Base-by-base conservation (phyloP, 2,797 vertebrate species). In the Acipenser oxyrinchus region DNA sequence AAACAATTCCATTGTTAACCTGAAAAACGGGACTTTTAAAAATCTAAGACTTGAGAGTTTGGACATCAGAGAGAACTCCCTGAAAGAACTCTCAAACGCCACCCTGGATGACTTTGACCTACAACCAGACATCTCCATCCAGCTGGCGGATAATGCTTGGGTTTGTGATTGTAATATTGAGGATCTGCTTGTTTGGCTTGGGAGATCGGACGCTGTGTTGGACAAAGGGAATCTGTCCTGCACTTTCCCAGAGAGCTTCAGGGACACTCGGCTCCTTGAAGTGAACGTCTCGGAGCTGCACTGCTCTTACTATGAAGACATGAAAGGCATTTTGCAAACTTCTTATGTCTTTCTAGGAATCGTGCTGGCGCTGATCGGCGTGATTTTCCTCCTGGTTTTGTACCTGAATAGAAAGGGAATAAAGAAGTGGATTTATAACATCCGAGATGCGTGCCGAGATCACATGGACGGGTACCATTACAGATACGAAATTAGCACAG, bases 401-500 rank as follows among this genome's bases (percentile, higher is more conserved):
- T 99, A 98, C 83, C 87, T 99, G 79, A 99, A 99, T 87, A 87
- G 95, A 69, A 98, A 96, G 78, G 97, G 97, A 68, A 99, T 99
- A 82, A 99, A 98, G 85, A 93, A 92, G 74, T 99, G 97, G 97
- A 93, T 98, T 55, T 92, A 97, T 78, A 98, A 98, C 83, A 94
- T 99, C 81, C 86, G 96, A 79, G 97, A 99, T 57, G 95, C 96
- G 64, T 99, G 96, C 82, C 90, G 96, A 81, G 97, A 99, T 88
- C 97, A 98, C 81, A 97, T 99, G 96, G 97, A 99, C 78, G 96
- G 96, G n/a, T 99, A 99, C 80, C 95, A 99, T 81, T 99, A 99
- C 88, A 89, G 96, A 83, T 99, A 99, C 0, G 97, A 99, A 86
- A 94, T 96, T 71, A 98, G 94, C 68, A 90, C 93, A 3, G 96